phyloP scores from a whole-genome alignment of 2,797 vertebrate species.

The Pygocentrus nattereri region DNA sequence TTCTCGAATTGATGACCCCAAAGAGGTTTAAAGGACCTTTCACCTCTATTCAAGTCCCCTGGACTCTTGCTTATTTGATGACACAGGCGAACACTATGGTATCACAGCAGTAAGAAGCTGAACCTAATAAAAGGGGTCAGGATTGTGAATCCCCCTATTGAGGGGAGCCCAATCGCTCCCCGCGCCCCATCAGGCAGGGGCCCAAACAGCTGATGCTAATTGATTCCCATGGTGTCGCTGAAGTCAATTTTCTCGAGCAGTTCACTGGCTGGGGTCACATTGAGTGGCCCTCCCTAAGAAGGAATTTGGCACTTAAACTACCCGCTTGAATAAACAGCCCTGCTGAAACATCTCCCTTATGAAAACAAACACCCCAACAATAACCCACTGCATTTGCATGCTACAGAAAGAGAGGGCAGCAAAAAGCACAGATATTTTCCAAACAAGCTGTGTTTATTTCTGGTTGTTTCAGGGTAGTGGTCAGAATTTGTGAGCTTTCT shows the following conservation, averaged over 20 bases:
- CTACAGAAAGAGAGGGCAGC: conserved; percentile 3
- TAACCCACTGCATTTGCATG: conserved; percentile 54
- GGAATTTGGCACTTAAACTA: conserved; percentile 78
- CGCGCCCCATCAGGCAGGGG: conserved; percentile 81
- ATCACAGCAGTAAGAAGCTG: conserved; percentile 90
- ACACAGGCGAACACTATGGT: conserved; percentile 88
- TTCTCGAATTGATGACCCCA: conserved; percentile 91
- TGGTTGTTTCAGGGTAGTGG: background rate
- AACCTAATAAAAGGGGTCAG: conserved; percentile 96
- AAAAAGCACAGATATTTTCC: conserved; percentile 5
- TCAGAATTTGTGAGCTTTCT: background rate
- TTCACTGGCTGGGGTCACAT: conserved; percentile 82
- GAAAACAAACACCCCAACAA: conserved; percentile 82
- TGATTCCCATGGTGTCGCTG: conserved; percentile 86
- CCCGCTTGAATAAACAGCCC: conserved; percentile 79
- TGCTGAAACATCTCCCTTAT: conserved; percentile 76
- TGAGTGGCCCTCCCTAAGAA: conserved; percentile 68
- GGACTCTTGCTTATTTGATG: conserved; percentile 88
- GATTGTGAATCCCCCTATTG: conserved; percentile 85
- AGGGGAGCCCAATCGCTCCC: conserved; percentile 83
- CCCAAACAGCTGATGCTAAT: conserved; percentile 87
- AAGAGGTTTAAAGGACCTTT: conserved; percentile 93
- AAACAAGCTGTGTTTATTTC: conserved; percentile 15
- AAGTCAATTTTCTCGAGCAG: conserved; percentile 83
- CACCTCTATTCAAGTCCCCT: conserved; percentile 87